phyloP scores from a whole-genome alignment of 2,888 invertebrate species.

The Thera obeliscata region DNA sequence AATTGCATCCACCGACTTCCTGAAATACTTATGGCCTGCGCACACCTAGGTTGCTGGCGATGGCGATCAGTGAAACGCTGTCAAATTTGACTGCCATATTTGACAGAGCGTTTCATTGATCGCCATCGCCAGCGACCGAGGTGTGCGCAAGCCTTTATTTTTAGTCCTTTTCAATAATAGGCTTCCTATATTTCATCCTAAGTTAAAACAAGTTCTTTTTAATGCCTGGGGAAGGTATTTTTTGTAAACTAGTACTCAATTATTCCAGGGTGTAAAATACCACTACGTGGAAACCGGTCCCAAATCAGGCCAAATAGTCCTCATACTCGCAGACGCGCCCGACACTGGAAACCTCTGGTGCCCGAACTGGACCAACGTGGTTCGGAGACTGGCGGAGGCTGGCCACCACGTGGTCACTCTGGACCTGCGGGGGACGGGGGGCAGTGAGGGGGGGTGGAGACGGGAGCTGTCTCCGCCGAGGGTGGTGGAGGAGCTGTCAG shows the following conservation, averaged over 20 bases:
- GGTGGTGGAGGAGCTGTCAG: slow-evolving; percentile 68
- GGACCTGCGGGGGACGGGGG: slow-evolving; percentile 75
- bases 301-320: slow-evolving; percentile 61
- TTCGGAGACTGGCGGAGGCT: slow-evolving; percentile 61
- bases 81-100: too few species aligned
- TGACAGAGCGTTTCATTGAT: too few species aligned
- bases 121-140: too few species aligned
- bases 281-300: slow-evolving; percentile 79
- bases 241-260: neutral
- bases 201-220: too few species aligned
- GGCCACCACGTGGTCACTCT: slow-evolving; percentile 71
- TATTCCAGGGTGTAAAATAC: slow-evolving; percentile 75
- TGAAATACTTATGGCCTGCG: too few species aligned
- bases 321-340: slow-evolving; percentile 76
- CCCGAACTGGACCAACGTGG: slow-evolving; percentile 66
- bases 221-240: too few species aligned
- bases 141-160: too few species aligned
- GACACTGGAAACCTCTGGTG: slow-evolving; percentile 68
- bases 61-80: too few species aligned
- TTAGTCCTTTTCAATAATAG: too few species aligned
- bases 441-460: slow-evolving; percentile 70
- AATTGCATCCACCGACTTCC: too few species aligned
- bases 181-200: too few species aligned
- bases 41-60: too few species aligned
- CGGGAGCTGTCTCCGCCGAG: slow-evolving; percentile 68